Conservation (phyloP, 2,797 vertebrate species). For the Ciconia nigra region DNA sequence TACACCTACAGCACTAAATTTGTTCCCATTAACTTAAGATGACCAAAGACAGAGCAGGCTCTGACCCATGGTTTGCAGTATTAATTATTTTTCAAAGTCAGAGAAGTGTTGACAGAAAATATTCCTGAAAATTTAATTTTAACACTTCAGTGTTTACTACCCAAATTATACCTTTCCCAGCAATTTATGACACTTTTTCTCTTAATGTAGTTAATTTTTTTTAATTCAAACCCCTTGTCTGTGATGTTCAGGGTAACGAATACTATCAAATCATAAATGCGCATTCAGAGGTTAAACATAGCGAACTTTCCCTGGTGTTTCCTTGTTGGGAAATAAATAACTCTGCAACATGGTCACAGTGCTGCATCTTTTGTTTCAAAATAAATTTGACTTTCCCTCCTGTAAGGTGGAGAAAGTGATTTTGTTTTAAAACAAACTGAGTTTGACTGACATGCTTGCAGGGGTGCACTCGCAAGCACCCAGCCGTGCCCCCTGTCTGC, state of each 20-base stretch:
- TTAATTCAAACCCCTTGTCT: neutral
- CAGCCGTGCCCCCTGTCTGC: neutral
- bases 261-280: neutral
- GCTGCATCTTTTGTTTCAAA: neutral
- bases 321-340: neutral
- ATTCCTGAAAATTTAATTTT: neutral
- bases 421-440: neutral
- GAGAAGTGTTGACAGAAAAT: neutral
- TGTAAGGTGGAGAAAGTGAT: neutral
- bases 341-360: neutral
- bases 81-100: neutral
- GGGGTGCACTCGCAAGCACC: fast-evolving
- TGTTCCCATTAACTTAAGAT: neutral
- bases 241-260: too few species aligned
- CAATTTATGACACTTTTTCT: neutral
- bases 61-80: neutral
- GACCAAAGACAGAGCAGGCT: neutral
- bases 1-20: neutral
- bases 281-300: neutral
- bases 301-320: neutral
- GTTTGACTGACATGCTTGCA: too few species aligned
- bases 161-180: neutral
- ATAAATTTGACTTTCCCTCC: neutral
- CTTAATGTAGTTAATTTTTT: neutral
- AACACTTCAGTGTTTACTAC: neutral